phyloP scores from a whole-genome alignment of 2,888 invertebrate genomes.

The Falcaria lacertinaria region DNA sequence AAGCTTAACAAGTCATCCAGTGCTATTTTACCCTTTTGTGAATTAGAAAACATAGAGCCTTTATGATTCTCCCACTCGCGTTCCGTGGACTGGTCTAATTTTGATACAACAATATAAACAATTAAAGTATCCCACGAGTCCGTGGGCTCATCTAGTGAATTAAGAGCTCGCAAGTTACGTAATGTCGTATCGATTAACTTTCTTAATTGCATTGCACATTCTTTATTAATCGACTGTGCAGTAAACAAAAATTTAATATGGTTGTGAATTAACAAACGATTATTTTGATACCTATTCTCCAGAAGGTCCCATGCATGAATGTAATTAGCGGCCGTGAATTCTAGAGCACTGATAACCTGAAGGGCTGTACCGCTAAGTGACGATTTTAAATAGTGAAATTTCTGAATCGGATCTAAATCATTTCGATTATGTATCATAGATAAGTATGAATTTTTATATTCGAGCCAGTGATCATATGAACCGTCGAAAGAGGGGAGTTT shows the following conservation, averaged over 20 bases:
- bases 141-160: slow-evolving; percentile 7
- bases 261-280: too few relatives aligned
- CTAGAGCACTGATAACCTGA: slow-evolving; percentile 11
- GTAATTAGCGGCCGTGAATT: slow-evolving; percentile 13
- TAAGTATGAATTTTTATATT: slow-evolving; percentile 13
- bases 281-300: not conserved
- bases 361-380: slow-evolving; percentile 10
- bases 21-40: too few relatives aligned
- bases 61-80: slow-evolving; percentile 12
- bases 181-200: slow-evolving; percentile 6
- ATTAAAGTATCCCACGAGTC: slow-evolving; percentile 11
- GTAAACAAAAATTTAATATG: not conserved
- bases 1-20: too few relatives aligned
- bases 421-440: slow-evolving; percentile 11
- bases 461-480: slow-evolving; percentile 17
- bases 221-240: not conserved
- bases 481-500: slow-evolving; percentile 16
- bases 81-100: slow-evolving; percentile 7
- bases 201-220: not conserved
- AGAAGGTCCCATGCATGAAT: slow-evolving; percentile 12
- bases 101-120: slow-evolving; percentile 7
- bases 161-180: slow-evolving; percentile 9
- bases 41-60: not conserved
- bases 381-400: slow-evolving; percentile 15
- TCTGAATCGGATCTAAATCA: slow-evolving; percentile 12